These are phyloP conservation scores for Cheilosia scutellata DNA, from an alignment of 2,888 invertebrate species.

Conservation along the genomic window DNA sequence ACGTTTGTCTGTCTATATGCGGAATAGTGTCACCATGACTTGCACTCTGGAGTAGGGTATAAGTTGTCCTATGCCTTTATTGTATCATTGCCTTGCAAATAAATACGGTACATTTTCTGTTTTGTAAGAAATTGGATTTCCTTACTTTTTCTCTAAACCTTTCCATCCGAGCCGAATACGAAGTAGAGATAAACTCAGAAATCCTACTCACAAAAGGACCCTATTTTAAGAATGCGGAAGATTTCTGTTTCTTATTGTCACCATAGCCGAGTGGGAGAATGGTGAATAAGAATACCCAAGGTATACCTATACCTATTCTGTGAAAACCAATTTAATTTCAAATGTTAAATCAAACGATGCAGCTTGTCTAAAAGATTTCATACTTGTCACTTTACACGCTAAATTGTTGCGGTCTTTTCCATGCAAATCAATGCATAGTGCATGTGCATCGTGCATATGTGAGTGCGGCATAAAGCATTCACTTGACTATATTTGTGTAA, in stretches of 20 bases:
- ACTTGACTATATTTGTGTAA: conserved; percentile 37
- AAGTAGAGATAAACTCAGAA: conserved; percentile 42
- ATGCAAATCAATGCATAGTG: conserved; percentile 28
- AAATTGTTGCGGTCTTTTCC: conserved; percentile 39
- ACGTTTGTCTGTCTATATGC: conserved; percentile 50
- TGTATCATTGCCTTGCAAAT: conserved; percentile 65
- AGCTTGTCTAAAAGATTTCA: conserved; percentile 60
- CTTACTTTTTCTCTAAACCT: conserved; percentile 48
- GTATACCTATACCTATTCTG: neutral
- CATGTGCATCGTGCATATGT: conserved; percentile 4
- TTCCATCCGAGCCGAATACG: conserved; percentile 22
- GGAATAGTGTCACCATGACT: conserved; percentile 61
- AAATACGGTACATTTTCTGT: conserved; percentile 47
- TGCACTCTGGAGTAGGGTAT: conserved; percentile 28
- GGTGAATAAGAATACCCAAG: conserved; percentile 2
- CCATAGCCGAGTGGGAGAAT: conserved; percentile 21
- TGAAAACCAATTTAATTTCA: conserved; percentile 67
- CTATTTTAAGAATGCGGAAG: neutral
- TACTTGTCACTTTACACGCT: conserved; percentile 60
- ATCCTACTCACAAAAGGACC: conserved; percentile 33
- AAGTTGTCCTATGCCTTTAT: conserved; percentile 17
- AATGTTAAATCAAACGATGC: conserved; percentile 62
- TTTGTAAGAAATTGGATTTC: conserved; percentile 51
- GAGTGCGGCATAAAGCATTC: conserved; percentile 7
- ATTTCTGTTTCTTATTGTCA: conserved; percentile 29